Evolutionary conservation across 1,140 invertebrate genomes (phyloP).

Genomic region (Anoplolepis gracilipes): DNA sequence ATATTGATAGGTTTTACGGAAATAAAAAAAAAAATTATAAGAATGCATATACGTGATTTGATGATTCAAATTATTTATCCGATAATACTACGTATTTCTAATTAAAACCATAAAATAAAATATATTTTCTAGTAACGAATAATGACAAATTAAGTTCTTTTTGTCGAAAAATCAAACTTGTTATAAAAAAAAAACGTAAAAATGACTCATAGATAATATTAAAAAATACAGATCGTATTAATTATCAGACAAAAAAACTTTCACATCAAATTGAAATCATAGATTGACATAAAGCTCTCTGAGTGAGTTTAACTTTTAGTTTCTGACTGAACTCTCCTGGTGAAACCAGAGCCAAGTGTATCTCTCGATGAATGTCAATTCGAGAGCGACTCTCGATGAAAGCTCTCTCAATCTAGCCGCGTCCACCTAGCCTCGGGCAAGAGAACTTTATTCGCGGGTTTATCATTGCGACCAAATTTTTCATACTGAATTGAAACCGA

Average conservation of each 20-base stretch:
- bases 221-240: not conserved
- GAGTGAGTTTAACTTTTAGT: not conserved
- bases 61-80: not conserved
- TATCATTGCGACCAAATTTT: conserved; percentile 48
- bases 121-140: not conserved
- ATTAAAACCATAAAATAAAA: not conserved
- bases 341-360: not conserved
- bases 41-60: not conserved
- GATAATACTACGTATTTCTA: not conserved
- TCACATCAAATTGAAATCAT: not conserved
- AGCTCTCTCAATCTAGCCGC: not conserved
- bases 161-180: not conserved
- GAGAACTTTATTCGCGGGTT: conserved; percentile 19
- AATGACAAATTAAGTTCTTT: not conserved
- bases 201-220: not conserved
- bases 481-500: conserved; percentile 33
- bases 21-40: not conserved
- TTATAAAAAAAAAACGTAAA: not conserved
- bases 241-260: not conserved
- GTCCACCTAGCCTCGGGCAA: conserved; percentile 7
- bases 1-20: not conserved
- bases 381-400: conserved; percentile 26
- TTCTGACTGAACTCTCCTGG: not conserved
- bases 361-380: conserved; percentile 45
- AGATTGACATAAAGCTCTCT: not conserved